phyloP scores from a whole-genome alignment of 2,888 invertebrate genomes.

The Allophyes oxyacanthae region DNA sequence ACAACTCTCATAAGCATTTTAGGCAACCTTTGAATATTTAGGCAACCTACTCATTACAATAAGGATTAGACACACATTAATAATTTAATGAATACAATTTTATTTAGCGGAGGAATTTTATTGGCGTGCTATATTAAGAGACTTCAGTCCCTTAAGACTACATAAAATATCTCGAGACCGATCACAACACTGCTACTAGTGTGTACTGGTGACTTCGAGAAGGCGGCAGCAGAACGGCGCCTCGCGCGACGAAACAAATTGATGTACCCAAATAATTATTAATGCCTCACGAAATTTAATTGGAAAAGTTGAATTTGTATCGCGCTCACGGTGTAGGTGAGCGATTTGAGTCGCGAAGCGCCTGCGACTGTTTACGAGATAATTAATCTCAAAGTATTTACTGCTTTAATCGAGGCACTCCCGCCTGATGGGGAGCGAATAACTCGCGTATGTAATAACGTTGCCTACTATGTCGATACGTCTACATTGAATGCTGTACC shows the following conservation, averaged over 20 bases:
- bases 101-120: no score
- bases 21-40: no score
- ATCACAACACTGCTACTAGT: constrained; percentile 56
- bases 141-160: not conserved
- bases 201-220: constrained; percentile 56
- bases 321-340: constrained; percentile 89
- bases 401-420: constrained; percentile 88
- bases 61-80: no score
- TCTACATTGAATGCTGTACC: constrained; percentile 28
- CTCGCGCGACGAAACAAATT: constrained; percentile 88
- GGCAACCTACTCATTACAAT: no score
- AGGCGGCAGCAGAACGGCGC: constrained; percentile 75
- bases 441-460: constrained; percentile 87
- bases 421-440: constrained; percentile 84
- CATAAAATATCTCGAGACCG: constrained; percentile 38
- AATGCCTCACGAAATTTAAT: constrained; percentile 90
- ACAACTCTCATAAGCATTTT: no score
- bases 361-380: constrained; percentile 89
- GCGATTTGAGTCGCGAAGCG: constrained; percentile 83
- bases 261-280: constrained; percentile 90
- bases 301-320: constrained; percentile 90
- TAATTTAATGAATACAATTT: no score
- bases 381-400: constrained; percentile 90
- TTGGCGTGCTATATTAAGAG: not conserved
- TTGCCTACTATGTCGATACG: constrained; percentile 71